Conservation (phyloP, 1,140 invertebrate species). For the Neelides sp. region DNA sequence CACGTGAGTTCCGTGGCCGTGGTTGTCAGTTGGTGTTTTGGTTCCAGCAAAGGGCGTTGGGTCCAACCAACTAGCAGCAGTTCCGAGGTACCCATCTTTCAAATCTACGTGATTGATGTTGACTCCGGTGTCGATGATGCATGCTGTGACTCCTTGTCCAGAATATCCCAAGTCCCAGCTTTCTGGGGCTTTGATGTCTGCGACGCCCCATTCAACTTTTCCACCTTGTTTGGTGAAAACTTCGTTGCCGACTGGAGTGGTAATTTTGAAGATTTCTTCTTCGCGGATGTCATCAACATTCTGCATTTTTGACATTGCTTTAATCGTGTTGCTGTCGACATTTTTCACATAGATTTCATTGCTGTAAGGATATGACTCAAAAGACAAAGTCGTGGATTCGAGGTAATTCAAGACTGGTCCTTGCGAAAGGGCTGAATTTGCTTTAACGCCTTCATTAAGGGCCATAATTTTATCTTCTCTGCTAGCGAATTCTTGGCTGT, state of each 20-base stretch:
- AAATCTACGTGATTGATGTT: slow-evolving; percentile 3
- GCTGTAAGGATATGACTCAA: too few relatives aligned
- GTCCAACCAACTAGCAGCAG: slow-evolving; percentile 12
- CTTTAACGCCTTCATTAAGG: too few relatives aligned
- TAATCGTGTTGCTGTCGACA: too few relatives aligned
- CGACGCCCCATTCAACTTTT: slow-evolving; percentile 18
- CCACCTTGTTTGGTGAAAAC: too few relatives aligned
- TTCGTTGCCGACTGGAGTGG: too few relatives aligned
- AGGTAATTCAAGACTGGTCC: too few relatives aligned
- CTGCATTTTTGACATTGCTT: too few relatives aligned
- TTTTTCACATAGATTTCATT: too few relatives aligned
- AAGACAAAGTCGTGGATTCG: too few relatives aligned
- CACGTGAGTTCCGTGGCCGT: slow-evolving; percentile 16
- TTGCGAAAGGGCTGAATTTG: too few relatives aligned
- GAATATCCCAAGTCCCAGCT: slow-evolving; percentile 8
- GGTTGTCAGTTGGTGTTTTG: slow-evolving; percentile 1
- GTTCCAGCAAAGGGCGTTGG: slow-evolving; percentile 1
- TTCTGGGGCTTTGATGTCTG: slow-evolving; percentile 1
- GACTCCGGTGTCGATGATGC: slow-evolving; percentile 16
- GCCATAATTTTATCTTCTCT: too few relatives aligned
- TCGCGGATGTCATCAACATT: slow-evolving; percentile 5
- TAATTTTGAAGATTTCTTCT: not conserved
- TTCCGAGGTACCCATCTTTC: not conserved
- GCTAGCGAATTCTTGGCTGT: too few relatives aligned
- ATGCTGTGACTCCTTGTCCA: slow-evolving; percentile 2